A percentile compares a stretch with the other conserved stretches of the same genome.
Conservation (phyloP, 2,797 vertebrate species). For the Catamblyrhynchus diadema region DNA sequence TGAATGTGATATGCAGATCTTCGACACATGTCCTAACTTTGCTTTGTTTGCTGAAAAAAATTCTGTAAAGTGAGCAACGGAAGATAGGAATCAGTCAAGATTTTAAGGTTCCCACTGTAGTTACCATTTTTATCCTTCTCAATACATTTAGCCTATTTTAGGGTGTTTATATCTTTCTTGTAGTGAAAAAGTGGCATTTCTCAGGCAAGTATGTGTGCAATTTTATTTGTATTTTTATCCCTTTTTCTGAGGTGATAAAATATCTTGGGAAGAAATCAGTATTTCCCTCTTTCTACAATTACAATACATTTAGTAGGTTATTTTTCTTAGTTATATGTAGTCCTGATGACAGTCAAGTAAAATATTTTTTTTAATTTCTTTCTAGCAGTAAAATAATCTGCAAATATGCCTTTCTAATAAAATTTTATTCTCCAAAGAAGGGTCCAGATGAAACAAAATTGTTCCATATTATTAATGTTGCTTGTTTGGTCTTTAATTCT, state of each 20-base stretch:
- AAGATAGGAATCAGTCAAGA: background rate
- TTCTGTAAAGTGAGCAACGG: background rate
- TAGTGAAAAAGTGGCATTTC: background rate
- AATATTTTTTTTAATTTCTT: background rate
- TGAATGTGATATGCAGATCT: background rate
- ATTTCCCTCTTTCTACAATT: background rate
- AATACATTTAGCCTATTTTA: background rate
- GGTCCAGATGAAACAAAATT: fast-evolving
- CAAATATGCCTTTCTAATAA: background rate
- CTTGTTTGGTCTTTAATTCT: background rate
- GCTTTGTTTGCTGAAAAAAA: background rate
- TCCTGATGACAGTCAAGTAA: background rate
- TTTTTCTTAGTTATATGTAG: background rate
- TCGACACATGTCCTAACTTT: fast-evolving
- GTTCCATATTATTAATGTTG: background rate
- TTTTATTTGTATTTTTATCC: background rate
- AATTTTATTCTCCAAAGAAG: background rate
- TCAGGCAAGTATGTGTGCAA: fast-evolving
- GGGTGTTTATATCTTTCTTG: background rate
- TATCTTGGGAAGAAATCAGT: background rate
- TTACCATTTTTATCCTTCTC: background rate
- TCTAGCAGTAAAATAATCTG: background rate
- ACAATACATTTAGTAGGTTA: background rate
- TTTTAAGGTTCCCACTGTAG: background rate
- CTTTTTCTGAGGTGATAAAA: background rate